These are phyloP conservation scores for Oreochromis tanganicae DNA, from an alignment of 2,113 vertebrate species.

Conservation along the genomic window DNA sequence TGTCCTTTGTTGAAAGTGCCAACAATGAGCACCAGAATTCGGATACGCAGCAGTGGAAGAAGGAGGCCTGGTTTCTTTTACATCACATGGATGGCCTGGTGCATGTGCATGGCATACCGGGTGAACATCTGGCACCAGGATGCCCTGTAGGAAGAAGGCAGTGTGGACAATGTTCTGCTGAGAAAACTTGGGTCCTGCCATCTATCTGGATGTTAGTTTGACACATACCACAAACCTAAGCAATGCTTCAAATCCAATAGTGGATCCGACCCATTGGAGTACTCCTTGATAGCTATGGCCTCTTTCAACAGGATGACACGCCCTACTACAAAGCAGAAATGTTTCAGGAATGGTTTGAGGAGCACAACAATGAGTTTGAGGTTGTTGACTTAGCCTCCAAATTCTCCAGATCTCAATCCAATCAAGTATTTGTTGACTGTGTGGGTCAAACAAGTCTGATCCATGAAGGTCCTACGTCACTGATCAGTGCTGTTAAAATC, in stretches of 20 bases:
- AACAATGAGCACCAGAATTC: not conserved
- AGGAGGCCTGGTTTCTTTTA: not conserved
- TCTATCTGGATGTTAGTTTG: not conserved
- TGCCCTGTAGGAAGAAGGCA: not conserved
- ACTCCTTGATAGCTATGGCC: not conserved
- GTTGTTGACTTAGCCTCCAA: not conserved
- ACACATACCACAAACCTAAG: not conserved
- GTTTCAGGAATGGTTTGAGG: not conserved
- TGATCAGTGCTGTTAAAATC: not conserved
- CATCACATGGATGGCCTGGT: not conserved
- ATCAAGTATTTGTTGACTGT: not conserved
- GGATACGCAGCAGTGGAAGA: not conserved
- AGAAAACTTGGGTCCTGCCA: not conserved
- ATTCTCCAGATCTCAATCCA: not conserved
- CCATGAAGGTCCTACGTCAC: not conserved
- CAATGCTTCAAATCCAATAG: not conserved
- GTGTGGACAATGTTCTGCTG: not conserved
- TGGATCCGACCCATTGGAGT: not conserved
- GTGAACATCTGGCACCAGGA: not conserved
- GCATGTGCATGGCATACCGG: not conserved
- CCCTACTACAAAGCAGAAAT: not conserved
- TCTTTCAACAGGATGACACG: not conserved
- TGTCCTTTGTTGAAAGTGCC: not conserved
- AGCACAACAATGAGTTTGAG: not conserved
- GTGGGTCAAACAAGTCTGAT: not conserved